These are phyloP conservation scores for Thomomys bottae DNA, from an alignment of 2,113 vertebrate species.

Conservation along the genomic window DNA sequence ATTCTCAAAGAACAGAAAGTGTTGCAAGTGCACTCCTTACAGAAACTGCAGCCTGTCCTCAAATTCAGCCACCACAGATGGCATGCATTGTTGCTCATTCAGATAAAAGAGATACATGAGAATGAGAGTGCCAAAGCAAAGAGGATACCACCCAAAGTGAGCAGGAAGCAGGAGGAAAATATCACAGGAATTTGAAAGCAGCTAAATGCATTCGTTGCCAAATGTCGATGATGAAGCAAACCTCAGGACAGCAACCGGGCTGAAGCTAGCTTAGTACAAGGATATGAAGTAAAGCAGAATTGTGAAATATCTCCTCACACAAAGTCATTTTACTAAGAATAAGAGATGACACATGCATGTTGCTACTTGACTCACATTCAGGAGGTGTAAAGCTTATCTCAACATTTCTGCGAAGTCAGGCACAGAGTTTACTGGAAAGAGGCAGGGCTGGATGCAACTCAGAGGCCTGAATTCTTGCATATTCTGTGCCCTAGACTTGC, in stretches of 20 bases:
- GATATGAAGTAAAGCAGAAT: slow-evolving; percentile 49
- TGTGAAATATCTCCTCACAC: slow-evolving; percentile 66
- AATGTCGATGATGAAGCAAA: slow-evolving; percentile 47
- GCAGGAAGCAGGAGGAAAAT: neutral
- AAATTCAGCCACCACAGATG: neutral
- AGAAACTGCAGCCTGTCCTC: slow-evolving; percentile 13
- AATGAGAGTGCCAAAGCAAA: slow-evolving; percentile 7
- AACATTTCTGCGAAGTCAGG: slow-evolving; percentile 51
- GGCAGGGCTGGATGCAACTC: neutral
- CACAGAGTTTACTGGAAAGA: slow-evolving; percentile 14
- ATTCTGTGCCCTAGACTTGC: neutral
- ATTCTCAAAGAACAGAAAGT: slow-evolving; percentile 57
- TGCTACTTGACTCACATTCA: neutral
- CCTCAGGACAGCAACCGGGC: neutral
- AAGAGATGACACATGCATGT: slow-evolving; percentile 27
- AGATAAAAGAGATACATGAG: neutral
- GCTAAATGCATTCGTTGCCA: slow-evolving; percentile 22
- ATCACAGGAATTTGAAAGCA: slow-evolving; percentile 5
- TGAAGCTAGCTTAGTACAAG: neutral
- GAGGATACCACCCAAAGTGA: neutral
- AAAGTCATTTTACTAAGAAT: slow-evolving; percentile 56
- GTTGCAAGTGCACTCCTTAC: slow-evolving; percentile 38
- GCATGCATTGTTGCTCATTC: neutral
- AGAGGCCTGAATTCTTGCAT: neutral
- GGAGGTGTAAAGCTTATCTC: slow-evolving; percentile 54